phyloP scores from a whole-genome alignment of 2,113 vertebrate species.

The Struthio camelus region DNA sequence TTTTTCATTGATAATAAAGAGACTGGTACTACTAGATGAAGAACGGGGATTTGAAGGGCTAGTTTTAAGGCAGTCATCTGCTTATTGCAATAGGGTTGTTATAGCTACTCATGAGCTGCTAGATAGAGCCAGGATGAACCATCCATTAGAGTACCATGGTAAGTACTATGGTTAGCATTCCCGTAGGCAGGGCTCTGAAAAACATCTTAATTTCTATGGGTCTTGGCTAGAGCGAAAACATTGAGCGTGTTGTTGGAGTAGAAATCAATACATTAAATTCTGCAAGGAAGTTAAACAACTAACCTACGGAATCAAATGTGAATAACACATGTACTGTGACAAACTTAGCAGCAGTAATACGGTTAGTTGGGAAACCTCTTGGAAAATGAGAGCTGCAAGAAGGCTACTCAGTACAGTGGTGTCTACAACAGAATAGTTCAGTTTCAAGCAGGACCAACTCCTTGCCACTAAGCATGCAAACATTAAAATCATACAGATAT shows the following conservation, averaged over 20 bases:
- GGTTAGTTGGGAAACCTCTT: neutral
- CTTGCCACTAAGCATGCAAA: neutral
- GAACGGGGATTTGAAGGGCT: neutral
- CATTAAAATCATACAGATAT: neutral
- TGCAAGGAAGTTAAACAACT: neutral
- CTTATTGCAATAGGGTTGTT: neutral
- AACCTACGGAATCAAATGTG: neutral
- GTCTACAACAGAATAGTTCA: neutral
- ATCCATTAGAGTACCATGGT: neutral
- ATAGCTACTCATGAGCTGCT: neutral
- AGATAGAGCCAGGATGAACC: neutral
- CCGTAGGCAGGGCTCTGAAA: neutral
- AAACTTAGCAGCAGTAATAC: neutral
- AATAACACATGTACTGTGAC: neutral
- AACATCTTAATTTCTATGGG: neutral
- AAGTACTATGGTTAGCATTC: neutral
- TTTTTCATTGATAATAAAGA: neutral
- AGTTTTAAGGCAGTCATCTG: neutral
- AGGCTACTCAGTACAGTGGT: neutral
- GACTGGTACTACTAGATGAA: neutral
- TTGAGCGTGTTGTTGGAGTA: neutral
- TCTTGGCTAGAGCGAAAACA: neutral
- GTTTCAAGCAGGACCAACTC: neutral
- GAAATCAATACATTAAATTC: neutral
- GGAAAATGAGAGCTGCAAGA: neutral